Conservation (phyloP, 2,797 vertebrate species). For the Paguma larvata region DNA sequence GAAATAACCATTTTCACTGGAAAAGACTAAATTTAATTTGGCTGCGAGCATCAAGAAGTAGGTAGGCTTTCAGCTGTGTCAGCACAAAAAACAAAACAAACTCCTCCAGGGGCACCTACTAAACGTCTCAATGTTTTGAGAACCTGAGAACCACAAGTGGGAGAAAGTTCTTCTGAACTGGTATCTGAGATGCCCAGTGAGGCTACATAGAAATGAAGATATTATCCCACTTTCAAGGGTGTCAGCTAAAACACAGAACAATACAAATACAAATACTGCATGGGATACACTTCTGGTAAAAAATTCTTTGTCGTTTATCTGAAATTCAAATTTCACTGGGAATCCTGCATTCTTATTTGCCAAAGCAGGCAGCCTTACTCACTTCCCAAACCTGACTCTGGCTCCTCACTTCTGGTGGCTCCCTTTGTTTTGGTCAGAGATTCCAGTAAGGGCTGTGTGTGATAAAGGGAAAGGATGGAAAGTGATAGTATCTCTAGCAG, state of each 20-base stretch:
- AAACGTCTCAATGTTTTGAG: neutral
- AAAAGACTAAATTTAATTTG: constrained; percentile 31
- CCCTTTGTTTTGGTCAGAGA: neutral
- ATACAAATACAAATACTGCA: neutral
- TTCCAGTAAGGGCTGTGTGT: neutral
- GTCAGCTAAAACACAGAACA: neutral
- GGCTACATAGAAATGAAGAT: neutral
- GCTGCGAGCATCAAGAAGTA: neutral
- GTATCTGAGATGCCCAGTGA: neutral
- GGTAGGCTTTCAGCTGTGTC: neutral
- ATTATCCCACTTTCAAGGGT: neutral
- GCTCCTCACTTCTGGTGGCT: too few relatives aligned
- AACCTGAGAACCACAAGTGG: neutral
- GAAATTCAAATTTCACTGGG: neutral
- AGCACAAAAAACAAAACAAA: neutral
- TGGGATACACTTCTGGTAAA: neutral
- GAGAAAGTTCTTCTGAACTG: neutral
- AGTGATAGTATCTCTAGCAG: neutral
- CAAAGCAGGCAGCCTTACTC: neutral
- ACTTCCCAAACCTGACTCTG: neutral
- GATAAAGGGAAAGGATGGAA: neutral
- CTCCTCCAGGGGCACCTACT: neutral
- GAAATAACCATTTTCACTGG: neutral
- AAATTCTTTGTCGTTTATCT: neutral
- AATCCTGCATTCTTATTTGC: neutral